These are phyloP conservation scores for Brachionus paranguensis DNA, from an alignment of 1,140 invertebrate genomes.

Conservation along the genomic window DNA sequence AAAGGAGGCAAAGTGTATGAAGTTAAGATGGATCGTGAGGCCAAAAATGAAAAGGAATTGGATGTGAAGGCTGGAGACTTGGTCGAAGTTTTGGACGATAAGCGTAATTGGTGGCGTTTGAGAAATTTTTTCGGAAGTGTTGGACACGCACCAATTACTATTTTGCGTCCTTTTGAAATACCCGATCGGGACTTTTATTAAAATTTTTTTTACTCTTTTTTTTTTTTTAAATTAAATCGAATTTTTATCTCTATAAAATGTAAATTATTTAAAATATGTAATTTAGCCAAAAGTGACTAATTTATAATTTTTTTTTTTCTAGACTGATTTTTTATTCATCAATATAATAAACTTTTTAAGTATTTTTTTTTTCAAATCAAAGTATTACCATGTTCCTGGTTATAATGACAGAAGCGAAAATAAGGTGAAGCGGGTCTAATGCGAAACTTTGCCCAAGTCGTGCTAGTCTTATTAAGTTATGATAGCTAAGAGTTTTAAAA, in stretches of 20 bases:
- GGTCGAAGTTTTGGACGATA: conserved; percentile 13
- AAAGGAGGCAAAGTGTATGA: conserved; percentile 3
- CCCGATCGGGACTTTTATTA: not conserved
- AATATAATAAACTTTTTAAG: not conserved
- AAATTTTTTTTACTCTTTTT: not conserved
- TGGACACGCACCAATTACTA: conserved; percentile 23
- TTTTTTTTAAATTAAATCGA: not conserved
- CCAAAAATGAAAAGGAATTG: conserved; percentile 27
- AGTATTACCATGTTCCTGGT: too few species aligned
- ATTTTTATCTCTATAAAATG: not conserved
- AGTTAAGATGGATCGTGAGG: not conserved
- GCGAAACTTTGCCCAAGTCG: too few species aligned
- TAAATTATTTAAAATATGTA: not conserved
- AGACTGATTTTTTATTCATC: not conserved
- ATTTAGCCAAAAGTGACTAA: not conserved
- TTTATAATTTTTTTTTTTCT: not conserved
- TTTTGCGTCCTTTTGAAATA: conserved; percentile 1
- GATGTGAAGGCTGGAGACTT: conserved; percentile 9
- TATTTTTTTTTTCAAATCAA: not conserved
- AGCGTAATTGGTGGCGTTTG: conserved; percentile 2
- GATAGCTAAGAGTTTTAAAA: too few species aligned
- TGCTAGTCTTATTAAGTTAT: too few species aligned
- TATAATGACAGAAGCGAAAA: too few species aligned
- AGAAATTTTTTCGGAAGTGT: conserved; percentile 11
- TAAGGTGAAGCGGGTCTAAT: too few species aligned